Evolutionary conservation across 2,113 vertebrate genomes (phyloP).

Genomic region (Sakesphorus luctuosus): DNA sequence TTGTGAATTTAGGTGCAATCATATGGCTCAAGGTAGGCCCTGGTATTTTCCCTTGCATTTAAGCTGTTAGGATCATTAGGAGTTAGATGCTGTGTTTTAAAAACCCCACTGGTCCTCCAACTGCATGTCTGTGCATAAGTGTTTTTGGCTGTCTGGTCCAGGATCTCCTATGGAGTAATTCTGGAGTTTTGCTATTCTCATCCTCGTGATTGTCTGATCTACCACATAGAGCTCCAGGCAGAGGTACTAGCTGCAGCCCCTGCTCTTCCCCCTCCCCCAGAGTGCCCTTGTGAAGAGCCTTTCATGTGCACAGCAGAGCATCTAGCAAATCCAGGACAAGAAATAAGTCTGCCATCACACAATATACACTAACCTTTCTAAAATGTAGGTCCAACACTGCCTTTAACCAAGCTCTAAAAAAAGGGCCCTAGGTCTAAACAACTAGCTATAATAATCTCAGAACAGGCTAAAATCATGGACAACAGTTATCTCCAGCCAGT

Average conservation of each 20-base stretch:
- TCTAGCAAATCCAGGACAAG: background rate
- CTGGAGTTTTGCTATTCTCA: background rate
- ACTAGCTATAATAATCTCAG: background rate
- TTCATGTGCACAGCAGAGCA: background rate
- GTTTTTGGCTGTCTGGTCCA: background rate
- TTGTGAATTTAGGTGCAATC: background rate
- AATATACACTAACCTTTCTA: background rate
- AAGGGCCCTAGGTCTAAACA: background rate
- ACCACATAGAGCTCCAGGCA: background rate
- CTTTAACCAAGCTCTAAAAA: background rate
- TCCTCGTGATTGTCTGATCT: too few relatives aligned
- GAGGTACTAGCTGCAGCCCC: accelerated
- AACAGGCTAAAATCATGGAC: background rate
- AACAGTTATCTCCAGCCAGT: background rate
- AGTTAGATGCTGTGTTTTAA: background rate
- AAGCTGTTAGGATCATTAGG: background rate
- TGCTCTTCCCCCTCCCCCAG: background rate
- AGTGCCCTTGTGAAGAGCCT: background rate
- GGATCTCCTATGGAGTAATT: background rate
- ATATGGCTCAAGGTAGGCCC: background rate
- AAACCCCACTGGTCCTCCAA: background rate
- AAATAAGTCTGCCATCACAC: background rate
- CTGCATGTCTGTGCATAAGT: background rate
- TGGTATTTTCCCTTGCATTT: background rate
- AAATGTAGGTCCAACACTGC: background rate